phyloP scores from a whole-genome alignment of 2,888 invertebrate species.

The Perdita meconis region DNA sequence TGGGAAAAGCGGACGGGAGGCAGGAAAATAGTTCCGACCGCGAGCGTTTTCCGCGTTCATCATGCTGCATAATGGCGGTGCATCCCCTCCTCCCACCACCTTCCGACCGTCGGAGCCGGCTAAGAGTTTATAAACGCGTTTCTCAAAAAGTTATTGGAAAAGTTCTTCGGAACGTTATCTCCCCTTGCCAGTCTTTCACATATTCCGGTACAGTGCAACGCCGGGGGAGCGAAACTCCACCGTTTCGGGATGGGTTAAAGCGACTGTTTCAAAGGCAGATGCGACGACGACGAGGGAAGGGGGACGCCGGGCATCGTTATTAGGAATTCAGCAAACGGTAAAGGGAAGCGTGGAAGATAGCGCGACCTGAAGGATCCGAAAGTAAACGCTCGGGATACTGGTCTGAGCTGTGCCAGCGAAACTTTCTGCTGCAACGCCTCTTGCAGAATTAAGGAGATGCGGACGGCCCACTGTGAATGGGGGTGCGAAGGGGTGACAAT shows the following conservation, averaged over 20 bases:
- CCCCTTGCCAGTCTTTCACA: conserved; percentile 14
- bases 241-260: conserved; percentile 50
- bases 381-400: conserved; percentile 57
- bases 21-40: conserved; percentile 13
- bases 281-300: too few species aligned
- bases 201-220: conserved; percentile 8
- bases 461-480: conserved; percentile 10
- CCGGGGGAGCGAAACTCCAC: conserved; percentile 7
- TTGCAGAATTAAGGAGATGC: conserved; percentile 52
- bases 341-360: conserved; percentile 14
- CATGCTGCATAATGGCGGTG: conserved; percentile 36
- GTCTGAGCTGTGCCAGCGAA: conserved; percentile 70
- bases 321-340: conserved; percentile 65
- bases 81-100: too few species aligned
- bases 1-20: neutral
- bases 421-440: conserved; percentile 71
- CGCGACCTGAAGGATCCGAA: conserved; percentile 48
- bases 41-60: conserved; percentile 43
- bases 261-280: conserved; percentile 51
- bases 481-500: neutral
- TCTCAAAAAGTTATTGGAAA: conserved; percentile 54
- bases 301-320: conserved; percentile 58
- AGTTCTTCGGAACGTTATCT: conserved; percentile 37
- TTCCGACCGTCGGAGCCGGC: conserved; percentile 9
- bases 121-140: conserved; percentile 60